A percentile compares a stretch with the other conserved stretches of the same genome.
phyloP scores from a whole-genome alignment of 1,140 invertebrate genomes.

The Sesamia nonagrioides region DNA sequence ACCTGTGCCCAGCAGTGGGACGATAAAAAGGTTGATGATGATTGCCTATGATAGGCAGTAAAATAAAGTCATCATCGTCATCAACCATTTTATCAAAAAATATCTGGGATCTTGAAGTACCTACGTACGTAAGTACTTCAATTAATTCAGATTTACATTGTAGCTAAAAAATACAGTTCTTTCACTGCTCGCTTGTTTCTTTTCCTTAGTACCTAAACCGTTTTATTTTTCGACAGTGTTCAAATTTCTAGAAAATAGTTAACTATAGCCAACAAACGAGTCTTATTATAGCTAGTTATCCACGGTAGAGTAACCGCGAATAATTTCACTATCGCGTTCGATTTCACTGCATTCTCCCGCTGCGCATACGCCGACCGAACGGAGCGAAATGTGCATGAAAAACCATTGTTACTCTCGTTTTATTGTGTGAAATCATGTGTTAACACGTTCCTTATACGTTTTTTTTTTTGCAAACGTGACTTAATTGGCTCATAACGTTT shows the following conservation, averaged over 20 bases:
- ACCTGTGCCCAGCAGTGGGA: no score
- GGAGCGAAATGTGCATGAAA: slow-evolving; percentile 22
- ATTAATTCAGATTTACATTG: no score
- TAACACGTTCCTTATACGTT: not conserved
- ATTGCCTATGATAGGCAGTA: no score
- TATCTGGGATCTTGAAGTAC: no score
- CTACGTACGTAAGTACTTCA: no score
- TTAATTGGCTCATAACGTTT: no score
- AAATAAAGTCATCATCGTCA: no score
- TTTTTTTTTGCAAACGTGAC: no score
- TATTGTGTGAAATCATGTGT: slow-evolving; percentile 13
- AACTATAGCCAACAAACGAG: not conserved
- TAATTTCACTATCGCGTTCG: slow-evolving; percentile 46
- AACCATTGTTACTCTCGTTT: slow-evolving; percentile 37
- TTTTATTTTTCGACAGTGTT: not conserved
- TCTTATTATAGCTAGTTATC: slow-evolving; percentile 17
- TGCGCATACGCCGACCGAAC: not conserved
- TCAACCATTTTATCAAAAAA: no score
- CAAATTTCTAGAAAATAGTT: not conserved
- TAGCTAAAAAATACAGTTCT: no score
- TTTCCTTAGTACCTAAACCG: not conserved
- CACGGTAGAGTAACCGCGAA: slow-evolving; percentile 33
- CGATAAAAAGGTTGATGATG: no score
- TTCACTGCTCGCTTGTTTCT: no score
- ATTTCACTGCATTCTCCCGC: slow-evolving; percentile 42